phyloP scores from a whole-genome alignment of 2,113 vertebrate genomes.

The Alectura lathami region DNA sequence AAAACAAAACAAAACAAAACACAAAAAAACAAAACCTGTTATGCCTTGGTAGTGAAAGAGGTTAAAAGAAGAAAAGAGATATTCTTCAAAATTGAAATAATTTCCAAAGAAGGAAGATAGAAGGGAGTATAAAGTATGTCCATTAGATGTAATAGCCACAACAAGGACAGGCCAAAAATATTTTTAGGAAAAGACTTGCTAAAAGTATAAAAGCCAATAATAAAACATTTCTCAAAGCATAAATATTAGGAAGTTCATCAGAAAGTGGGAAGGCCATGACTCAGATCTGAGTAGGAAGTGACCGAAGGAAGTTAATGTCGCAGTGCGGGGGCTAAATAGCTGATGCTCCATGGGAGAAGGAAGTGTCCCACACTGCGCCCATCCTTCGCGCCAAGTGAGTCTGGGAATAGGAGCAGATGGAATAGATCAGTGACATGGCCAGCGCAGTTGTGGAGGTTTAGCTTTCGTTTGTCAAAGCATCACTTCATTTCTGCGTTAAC shows the following conservation, averaged over 20 bases:
- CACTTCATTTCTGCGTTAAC: neutral
- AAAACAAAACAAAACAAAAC: no score
- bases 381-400: neutral
- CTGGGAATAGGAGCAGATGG: neutral
- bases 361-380: neutral
- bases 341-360: neutral
- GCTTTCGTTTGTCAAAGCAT: neutral
- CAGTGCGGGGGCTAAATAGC: neutral
- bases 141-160: conserved; percentile 25
- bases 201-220: conserved; percentile 50
- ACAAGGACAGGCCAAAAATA: conserved; percentile 33
- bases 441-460: neutral
- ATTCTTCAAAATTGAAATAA: conserved; percentile 59
- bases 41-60: conserved; percentile 40
- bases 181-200: conserved; percentile 52
- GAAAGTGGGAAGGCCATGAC: neutral
- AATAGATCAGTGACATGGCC: neutral
- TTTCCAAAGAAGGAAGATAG: conserved; percentile 70
- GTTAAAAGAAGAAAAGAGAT: conserved; percentile 39
- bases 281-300: neutral
- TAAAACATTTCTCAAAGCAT: conserved; percentile 26
- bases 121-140: neutral
- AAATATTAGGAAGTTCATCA: conserved; percentile 2
- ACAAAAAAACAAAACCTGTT: neutral
- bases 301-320: neutral